phyloP scores from a whole-genome alignment of 1,140 invertebrate species.

The Aphis gossypii region DNA sequence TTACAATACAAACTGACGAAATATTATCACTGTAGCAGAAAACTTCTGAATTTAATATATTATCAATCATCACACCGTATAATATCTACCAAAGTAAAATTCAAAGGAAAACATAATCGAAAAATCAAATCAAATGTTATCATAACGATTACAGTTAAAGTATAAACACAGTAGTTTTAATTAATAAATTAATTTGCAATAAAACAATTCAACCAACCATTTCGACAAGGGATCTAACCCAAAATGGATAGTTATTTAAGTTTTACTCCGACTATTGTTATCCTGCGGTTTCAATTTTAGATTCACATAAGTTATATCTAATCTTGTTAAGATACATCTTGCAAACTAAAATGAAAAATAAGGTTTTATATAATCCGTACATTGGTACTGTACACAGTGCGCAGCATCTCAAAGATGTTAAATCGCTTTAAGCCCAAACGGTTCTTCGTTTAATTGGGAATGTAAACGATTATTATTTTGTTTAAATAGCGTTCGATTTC shows the following conservation, averaged over 20 bases:
- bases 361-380: background rate
- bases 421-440: background rate
- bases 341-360: background rate
- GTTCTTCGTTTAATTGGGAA: background rate
- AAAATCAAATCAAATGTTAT: background rate
- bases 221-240: background rate
- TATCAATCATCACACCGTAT: too few species aligned
- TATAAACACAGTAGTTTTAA: background rate
- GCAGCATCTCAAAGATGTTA: background rate
- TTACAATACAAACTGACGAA: background rate
- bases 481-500: background rate
- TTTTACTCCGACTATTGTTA: background rate
- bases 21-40: background rate
- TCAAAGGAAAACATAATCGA: background rate
- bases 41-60: background rate
- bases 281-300: background rate
- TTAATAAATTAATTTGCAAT: background rate
- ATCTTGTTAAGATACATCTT: background rate
- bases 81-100: background rate
- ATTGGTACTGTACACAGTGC: background rate
- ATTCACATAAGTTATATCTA: background rate
- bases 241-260: conserved; percentile 10
- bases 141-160: background rate
- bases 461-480: background rate
- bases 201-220: background rate